Evolutionary conservation across 2,888 invertebrate species (phyloP).

Genomic region (Apamea crenata): DNA sequence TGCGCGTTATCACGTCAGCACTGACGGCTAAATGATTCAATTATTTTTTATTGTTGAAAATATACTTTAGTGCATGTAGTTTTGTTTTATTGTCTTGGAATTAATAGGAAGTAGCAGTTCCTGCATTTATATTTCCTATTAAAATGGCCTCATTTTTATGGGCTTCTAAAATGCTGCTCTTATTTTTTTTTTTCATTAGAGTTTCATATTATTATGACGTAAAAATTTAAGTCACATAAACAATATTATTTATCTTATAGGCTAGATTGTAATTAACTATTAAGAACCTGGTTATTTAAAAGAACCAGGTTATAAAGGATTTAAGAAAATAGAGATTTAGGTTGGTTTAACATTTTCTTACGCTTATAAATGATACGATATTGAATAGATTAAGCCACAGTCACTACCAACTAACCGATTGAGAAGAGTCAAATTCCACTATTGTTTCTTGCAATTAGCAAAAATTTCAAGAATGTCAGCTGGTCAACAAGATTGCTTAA

Average conservation of each 20-base stretch:
- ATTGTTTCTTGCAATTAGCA: neutral
- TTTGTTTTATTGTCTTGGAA: slow-evolving; percentile 15
- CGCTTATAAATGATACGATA: too few relatives aligned
- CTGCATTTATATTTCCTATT: neutral
- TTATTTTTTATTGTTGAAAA: slow-evolving; percentile 32
- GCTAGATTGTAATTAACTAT: too few relatives aligned
- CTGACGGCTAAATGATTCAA: slow-evolving; percentile 25
- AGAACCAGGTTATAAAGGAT: too few relatives aligned
- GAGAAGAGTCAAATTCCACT: neutral
- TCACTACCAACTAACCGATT: too few relatives aligned
- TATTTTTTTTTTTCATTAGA: neutral
- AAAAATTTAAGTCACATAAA: too few relatives aligned
- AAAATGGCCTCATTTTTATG: neutral
- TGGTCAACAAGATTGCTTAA: neutral
- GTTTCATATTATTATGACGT: too few relatives aligned
- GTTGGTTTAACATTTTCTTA: too few relatives aligned
- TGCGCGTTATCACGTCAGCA: slow-evolving; percentile 54
- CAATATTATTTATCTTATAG: too few relatives aligned
- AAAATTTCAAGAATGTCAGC: neutral
- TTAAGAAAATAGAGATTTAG: too few relatives aligned
- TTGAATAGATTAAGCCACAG: too few relatives aligned
- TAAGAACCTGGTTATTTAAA: too few relatives aligned
- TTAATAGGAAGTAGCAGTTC: neutral
- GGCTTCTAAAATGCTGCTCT: neutral
- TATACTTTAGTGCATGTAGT: slow-evolving; percentile 16